A percentile compares a stretch with the other conserved stretches of the same genome.
phyloP scores from a whole-genome alignment of 2,113 vertebrate species.

The Telmatochromis sp. region DNA sequence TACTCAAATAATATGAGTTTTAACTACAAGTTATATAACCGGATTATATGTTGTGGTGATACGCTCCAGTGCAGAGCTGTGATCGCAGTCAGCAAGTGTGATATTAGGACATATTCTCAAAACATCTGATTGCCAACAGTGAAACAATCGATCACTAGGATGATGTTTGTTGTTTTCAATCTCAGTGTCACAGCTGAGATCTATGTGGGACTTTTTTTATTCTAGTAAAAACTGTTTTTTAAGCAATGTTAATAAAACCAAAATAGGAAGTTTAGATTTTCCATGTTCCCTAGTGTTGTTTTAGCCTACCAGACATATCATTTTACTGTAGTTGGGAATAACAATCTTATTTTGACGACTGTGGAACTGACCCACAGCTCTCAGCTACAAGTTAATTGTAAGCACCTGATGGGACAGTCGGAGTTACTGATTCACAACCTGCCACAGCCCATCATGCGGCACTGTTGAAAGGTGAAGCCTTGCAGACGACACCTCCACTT shows the following conservation, averaged over 20 bases:
- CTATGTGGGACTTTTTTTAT: neutral
- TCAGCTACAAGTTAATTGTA: neutral
- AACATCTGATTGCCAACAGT: neutral
- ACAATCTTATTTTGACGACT: neutral
- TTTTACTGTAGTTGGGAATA: neutral
- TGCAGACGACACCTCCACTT: neutral
- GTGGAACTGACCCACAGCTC: neutral
- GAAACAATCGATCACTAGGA: neutral
- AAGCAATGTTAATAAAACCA: neutral
- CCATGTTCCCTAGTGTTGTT: accelerated
- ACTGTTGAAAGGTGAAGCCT: neutral
- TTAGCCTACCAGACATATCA: neutral
- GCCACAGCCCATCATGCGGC: neutral
- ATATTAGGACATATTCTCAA: neutral
- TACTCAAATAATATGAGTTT: neutral
- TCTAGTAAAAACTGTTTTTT: neutral
- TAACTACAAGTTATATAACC: neutral
- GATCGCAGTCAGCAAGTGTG: neutral
- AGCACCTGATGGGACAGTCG: neutral
- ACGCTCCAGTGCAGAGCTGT: neutral
- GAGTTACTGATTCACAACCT: neutral
- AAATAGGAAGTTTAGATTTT: neutral
- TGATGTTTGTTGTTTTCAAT: neutral
- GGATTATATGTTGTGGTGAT: accelerated
- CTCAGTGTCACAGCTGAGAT: neutral